Conservation (phyloP, 1,140 invertebrate species). For the Neoseiulus cucumeris region DNA sequence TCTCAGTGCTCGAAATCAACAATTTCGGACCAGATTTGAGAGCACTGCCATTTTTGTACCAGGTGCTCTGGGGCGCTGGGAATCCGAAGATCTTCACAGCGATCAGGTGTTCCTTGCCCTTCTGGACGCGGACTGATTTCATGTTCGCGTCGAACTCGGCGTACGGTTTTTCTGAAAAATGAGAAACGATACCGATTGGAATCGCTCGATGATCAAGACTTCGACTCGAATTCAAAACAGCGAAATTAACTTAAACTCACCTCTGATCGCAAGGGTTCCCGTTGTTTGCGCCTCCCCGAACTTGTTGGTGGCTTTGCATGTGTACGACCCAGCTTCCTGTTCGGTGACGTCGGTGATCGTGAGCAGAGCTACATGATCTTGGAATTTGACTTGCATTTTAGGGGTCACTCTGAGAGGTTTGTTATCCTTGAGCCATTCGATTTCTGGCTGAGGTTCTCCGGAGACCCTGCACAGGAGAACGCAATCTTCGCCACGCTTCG, state of each 20-base stretch:
- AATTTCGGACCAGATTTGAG: constrained; percentile 28
- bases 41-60: constrained; percentile 39
- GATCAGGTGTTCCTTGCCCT: constrained; percentile 34
- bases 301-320: constrained; percentile 44
- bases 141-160: constrained; percentile 39
- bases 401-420: constrained; percentile 19
- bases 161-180: constrained; percentile 35
- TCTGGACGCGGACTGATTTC: constrained; percentile 29
- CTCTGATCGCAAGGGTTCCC: constrained; percentile 37
- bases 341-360: constrained; percentile 42
- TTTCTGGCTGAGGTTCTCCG: constrained; percentile 59
- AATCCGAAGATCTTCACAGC: constrained; percentile 42
- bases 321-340: constrained; percentile 43
- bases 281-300: constrained; percentile 46
- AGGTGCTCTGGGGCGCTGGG: constrained; percentile 41
- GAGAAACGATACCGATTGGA: too few species aligned
- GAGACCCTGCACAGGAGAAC: constrained; percentile 42
- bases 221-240: too few species aligned
- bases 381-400: constrained; percentile 37
- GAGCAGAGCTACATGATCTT: constrained; percentile 49
- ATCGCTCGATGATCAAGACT: too few species aligned
- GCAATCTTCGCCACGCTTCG: constrained; percentile 39
- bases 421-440: constrained; percentile 45
- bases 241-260: constrained; percentile 20
- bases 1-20: constrained; percentile 36